Base-by-base conservation (phyloP, 2,797 vertebrate species). In the Labeo calbasu region DNA sequence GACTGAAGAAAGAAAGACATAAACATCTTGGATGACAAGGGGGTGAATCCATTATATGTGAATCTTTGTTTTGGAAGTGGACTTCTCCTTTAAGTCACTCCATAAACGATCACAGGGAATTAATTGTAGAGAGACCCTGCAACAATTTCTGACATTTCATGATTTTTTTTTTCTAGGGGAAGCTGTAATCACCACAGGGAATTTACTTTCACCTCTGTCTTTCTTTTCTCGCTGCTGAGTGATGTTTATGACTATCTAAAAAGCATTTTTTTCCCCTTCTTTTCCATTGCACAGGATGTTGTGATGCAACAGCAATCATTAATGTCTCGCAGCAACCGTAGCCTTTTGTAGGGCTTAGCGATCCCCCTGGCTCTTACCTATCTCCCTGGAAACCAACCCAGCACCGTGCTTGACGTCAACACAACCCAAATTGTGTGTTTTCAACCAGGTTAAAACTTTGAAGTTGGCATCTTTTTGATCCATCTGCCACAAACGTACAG, bases 141-240 rank as follows among this genome's bases (percentile, higher is more conserved):
- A 75, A 83, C 75, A 82, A 36, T 70, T 83, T 88, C 50, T 89
- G 88, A 89, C 88, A 89, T 89, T 89, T 88, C 79, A 71, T 32
- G 19, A 75, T 50, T 61, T 36, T 61, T 78, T 77, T 57, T 84
- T 68, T 77, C 25, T 46, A 43, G 65, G 63, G 46, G 68, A 86
- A 81, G 63, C 84, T 81, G 3, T 77, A 87, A 82, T 88, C 79
- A 77, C 76, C 76, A 59, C 32, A 73, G 79, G 77, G 71, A 82
- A 46, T 82, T 50, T n/a, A 28, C 65, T 70, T 80, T 68, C 50
- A 65, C 48, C n/a, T 51, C 23, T 66, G 36, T 55, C 40, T 85
- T 61, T 69, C 12, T 85, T n/a, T 77, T 66, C 63, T 50, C 15
- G 3, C 50, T 36, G 32, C 53, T 13, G 53, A 59, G 50, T 57